Conservation (phyloP, 1,140 invertebrate genomes). For the Sminthurides bifidus region DNA sequence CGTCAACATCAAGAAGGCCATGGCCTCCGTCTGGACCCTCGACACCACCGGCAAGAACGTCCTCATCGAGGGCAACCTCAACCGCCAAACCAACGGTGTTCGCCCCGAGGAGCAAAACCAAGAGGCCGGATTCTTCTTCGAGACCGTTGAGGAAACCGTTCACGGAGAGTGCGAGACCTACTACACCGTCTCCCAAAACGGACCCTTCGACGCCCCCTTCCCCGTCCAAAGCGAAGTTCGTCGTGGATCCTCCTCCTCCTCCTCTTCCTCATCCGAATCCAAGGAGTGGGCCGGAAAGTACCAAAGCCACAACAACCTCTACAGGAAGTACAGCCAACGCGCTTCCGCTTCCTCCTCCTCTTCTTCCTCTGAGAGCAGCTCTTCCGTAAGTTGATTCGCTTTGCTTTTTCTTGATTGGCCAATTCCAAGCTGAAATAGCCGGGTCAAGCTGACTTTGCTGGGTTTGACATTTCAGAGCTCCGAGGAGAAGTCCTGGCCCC, state of each 20-base stretch:
- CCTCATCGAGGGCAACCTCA: slow-evolving; percentile 26
- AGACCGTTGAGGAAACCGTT: slow-evolving; percentile 24
- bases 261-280: background rate
- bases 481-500: slow-evolving; percentile 25
- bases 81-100: slow-evolving; percentile 24
- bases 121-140: slow-evolving; percentile 28
- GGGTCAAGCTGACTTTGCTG: too few relatives aligned
- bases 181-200: slow-evolving; percentile 29
- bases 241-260: background rate
- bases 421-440: too few relatives aligned
- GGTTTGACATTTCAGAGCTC: background rate
- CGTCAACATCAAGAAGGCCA: slow-evolving; percentile 26
- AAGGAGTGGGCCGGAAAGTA: background rate
- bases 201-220: slow-evolving; percentile 17
- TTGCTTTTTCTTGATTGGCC: too few relatives aligned
- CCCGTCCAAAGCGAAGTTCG: slow-evolving; percentile 16
- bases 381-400: too few relatives aligned
- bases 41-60: slow-evolving; percentile 15
- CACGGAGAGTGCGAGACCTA: slow-evolving; percentile 28
- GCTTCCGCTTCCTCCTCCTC: background rate
- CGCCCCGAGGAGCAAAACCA: slow-evolving; percentile 15
- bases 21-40: slow-evolving; percentile 20
- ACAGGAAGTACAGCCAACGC: background rate
- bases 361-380: slow-evolving; percentile 5
- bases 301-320: background rate